phyloP scores from a whole-genome alignment of 1,140 invertebrate genomes.

The Mylabris phalerata region DNA sequence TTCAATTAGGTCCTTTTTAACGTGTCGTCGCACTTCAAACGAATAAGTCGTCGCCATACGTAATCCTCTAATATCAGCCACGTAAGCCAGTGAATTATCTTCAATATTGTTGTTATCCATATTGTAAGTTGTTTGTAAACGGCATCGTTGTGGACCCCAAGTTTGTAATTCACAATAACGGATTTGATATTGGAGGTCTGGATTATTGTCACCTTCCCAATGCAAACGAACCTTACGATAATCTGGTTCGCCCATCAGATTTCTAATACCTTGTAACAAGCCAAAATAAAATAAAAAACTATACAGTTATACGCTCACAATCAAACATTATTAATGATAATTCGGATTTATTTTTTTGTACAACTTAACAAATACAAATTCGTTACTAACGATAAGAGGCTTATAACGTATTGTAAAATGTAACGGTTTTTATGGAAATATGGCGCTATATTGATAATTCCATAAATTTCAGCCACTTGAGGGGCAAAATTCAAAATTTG shows the following conservation, averaged over 20 bases:
- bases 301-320: background rate
- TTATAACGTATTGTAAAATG: no score
- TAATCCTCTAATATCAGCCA: slow-evolving; percentile 53
- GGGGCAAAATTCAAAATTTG: no score
- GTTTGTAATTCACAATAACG: slow-evolving; percentile 68
- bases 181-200: slow-evolving; percentile 51
- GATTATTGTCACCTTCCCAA: slow-evolving; percentile 49
- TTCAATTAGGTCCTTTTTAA: slow-evolving; percentile 38
- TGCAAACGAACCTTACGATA: slow-evolving; percentile 61
- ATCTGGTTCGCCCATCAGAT: slow-evolving; percentile 63
- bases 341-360: no score
- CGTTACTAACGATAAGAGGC: no score
- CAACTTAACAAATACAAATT: no score
- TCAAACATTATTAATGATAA: no score
- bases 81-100: slow-evolving; percentile 40
- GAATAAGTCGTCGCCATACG: slow-evolving; percentile 73
- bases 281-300: background rate
- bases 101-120: slow-evolving; percentile 25
- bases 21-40: slow-evolving; percentile 56
- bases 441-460: no score
- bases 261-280: slow-evolving; percentile 51
- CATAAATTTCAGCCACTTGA: no score
- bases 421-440: no score
- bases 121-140: slow-evolving; percentile 44
- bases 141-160: slow-evolving; percentile 66